Base-by-base conservation (phyloP, 2,113 vertebrate species). In the Boleophthalmus pectinirostris region DNA sequence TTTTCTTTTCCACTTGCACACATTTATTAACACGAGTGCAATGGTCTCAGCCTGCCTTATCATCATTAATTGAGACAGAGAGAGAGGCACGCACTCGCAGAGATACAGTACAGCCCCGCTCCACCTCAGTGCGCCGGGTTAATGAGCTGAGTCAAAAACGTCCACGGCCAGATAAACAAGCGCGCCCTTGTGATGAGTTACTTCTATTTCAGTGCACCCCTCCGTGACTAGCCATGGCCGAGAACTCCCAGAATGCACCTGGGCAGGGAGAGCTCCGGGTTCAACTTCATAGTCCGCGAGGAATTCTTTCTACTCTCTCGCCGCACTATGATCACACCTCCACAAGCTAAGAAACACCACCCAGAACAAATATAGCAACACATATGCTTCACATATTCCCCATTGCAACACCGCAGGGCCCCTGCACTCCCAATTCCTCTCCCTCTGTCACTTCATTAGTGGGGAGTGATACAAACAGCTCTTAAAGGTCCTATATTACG, bases 121-220 rank as follows among this genome's bases (percentile, higher is more conserved):
- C 80, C 82, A 82, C 79, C 68, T 82, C 75, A 72, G 78, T 78
- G 77, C 76, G 77, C 71, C 58, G 84, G 58, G 87, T 91, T 92
- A 92, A 92, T 90, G 85, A 91, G 83, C 84, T 58, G 70, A 91
- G 88, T 83, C 89, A 86, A 83, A 92, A 87, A 83, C 66, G 72
- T 86, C 85, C 83, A 88, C 90, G 90, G 75, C 15, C 77, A 80
- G 29, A 85, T 92, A 93, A 94, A 94, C 91, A 94, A 90, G 87
- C 58, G 58, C 80, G 73, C 74, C 76, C 83, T 58, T 25, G 33
- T 83, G 65, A 77, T 18, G 25, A 68, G 75, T 46, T 79, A 75
- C 84, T 83, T 89, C 89, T 93, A 92, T 93, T 92, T 91, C 82
- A 81, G 61, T 23, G 24, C 63, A n/a, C 18, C 74, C 68, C 87